phyloP scores from a whole-genome alignment of 2,888 invertebrate genomes.

The Stenoptilia bipunctidactyla region DNA sequence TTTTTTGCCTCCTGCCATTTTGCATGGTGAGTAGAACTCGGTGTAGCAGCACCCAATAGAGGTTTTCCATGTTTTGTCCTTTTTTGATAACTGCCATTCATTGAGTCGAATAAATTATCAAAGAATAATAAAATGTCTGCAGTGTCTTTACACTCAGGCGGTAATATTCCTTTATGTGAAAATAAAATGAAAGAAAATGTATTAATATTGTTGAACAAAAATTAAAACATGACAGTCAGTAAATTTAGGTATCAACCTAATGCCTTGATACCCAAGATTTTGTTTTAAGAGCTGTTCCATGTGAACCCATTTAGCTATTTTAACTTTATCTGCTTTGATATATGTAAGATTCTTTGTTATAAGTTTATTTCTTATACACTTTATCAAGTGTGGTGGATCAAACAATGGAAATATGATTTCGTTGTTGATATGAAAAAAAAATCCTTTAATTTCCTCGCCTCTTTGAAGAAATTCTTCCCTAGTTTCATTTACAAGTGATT shows the following conservation, averaged over 20 bases:
- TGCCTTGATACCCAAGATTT: conserved; percentile 7
- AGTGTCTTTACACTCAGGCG: neutral
- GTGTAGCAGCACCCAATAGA: neutral
- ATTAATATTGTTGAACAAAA: too few relatives aligned
- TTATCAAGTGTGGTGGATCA: conserved; percentile 10
- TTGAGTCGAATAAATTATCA: neutral
- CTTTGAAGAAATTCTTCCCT: neutral
- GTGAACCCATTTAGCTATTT: neutral
- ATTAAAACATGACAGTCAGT: neutral
- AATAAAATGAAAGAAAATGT: neutral
- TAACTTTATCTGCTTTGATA: neutral
- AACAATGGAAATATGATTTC: conserved; percentile 4
- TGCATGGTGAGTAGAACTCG: neutral
- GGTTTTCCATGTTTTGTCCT: neutral
- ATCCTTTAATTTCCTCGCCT: neutral
- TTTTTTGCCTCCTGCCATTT: neutral
- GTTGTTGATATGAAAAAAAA: neutral
- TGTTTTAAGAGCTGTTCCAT: neutral
- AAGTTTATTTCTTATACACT: conserved; percentile 9
- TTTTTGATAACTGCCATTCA: neutral
- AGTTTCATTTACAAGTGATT: neutral
- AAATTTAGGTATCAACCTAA: neutral
- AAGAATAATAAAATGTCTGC: neutral
- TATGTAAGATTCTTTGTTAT: neutral
- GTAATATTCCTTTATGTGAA: neutral